Percentiles rank a stretch among this genome's conserved stretches.
Conservation (phyloP, 2,113 vertebrate species). For the Channa maculata region DNA sequence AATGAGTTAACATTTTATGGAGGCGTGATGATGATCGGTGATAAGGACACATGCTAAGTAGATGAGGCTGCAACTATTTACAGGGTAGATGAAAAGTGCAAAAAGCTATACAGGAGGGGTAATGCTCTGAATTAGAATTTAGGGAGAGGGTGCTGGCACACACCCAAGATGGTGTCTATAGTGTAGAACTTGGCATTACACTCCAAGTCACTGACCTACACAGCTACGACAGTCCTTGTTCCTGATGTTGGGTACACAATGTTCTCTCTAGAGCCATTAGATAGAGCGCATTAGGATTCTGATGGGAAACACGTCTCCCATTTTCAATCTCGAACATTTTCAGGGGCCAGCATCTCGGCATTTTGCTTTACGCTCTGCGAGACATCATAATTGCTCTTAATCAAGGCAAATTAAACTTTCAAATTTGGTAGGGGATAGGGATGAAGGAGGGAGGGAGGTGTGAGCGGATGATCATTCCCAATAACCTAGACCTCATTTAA, state of each 20-base stretch:
- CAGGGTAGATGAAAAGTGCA: constrained; percentile 33
- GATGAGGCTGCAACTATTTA: constrained; percentile 15
- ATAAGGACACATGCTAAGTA: constrained; percentile 43
- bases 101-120: constrained; percentile 10
- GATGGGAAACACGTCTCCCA: constrained; percentile 68
- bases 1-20: constrained; percentile 35
- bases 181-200: constrained; percentile 40
- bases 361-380: constrained; percentile 80
- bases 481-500: constrained; percentile 85
- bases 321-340: constrained; percentile 80
- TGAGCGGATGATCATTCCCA: constrained; percentile 78
- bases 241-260: constrained; percentile 60
- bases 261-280: constrained; percentile 70
- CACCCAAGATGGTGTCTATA: constrained; percentile 39
- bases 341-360: constrained; percentile 75
- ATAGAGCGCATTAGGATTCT: constrained; percentile 79
- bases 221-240: constrained; percentile 52
- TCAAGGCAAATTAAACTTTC: constrained; percentile 85
- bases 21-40: constrained; percentile 31
- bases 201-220: constrained; percentile 63
- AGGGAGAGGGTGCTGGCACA: constrained; percentile 23
- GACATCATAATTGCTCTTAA: constrained; percentile 85
- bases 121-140: constrained; percentile 19
- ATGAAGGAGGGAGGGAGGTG: constrained; percentile 66
- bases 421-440: constrained; percentile 75